Evolutionary conservation across 2,113 vertebrate species (phyloP).

Genomic region (Chloropsis hardwickii): DNA sequence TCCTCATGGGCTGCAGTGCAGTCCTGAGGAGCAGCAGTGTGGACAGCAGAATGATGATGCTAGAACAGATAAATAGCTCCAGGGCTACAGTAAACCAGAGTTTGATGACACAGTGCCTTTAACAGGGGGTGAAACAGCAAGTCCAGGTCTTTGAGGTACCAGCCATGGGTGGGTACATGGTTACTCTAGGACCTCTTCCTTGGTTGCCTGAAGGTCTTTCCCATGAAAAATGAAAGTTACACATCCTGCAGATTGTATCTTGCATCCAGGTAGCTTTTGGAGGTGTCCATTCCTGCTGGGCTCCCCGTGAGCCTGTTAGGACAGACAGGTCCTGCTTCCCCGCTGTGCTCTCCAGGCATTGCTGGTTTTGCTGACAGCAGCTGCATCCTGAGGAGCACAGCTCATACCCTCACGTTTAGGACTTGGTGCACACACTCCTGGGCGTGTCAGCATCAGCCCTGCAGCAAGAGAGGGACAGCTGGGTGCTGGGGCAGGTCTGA

Average conservation of each 20-base stretch:
- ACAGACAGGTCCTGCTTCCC: not conserved
- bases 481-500: not conserved
- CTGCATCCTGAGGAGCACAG: not conserved
- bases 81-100: not conserved
- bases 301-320: not conserved
- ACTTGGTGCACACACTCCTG: not conserved
- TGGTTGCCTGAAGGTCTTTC: not conserved
- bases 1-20: not conserved
- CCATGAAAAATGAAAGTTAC: not conserved
- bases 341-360: not conserved
- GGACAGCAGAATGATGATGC: not conserved
- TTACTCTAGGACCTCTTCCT: not conserved
- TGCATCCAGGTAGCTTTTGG: rapidly evolving
- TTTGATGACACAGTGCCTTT: not conserved
- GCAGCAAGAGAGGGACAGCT: not conserved
- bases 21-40: not conserved
- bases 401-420: rapidly evolving
- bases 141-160: not conserved
- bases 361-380: not conserved
- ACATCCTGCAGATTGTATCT: not conserved
- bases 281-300: not conserved
- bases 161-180: not conserved
- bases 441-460: not conserved
- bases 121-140: not conserved
- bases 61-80: not conserved